Base-by-base conservation (phyloP, 2,888 invertebrate species). In the Athrips mouffetella region DNA sequence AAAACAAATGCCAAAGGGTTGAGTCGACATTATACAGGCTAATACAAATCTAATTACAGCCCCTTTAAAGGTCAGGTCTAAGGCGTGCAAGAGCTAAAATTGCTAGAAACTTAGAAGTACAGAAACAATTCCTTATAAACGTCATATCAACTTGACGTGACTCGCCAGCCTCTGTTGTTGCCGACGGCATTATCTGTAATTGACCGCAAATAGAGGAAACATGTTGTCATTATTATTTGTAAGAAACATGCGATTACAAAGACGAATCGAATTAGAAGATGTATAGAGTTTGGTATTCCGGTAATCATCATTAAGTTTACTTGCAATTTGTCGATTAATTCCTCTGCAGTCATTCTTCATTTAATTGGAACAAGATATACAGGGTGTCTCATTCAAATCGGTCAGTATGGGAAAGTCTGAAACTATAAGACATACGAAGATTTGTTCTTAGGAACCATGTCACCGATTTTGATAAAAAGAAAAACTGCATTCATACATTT, bases 181-280 rank as follows among this genome's bases (percentile, higher is more conserved):
- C 48, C 48, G 53, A 27, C 52, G 16, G 35, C 48, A 41, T 50
- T 53, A 46, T 48, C 70, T 60, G 69, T 78, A 76, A 76, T 73
- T 73, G 63, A 49, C 59, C 58, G 59, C 61, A 67, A 71, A 73
- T 73, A 65, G 65, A 75, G 71, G 71, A 73, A 80, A 75, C 62
- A 54, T 51, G 60, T 51, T 58, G 62, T 58, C 59, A 60, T 69
- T 62, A 67, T 67, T 63, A 65, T 58, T 56, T 60, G 56, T 63
- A 63, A 64, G 61, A 64, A 58, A 60, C 58, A 55, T 58, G 53
- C 47, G 49, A 54, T 49, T 50, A 59, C 59, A 57, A 60, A 58
- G 59, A 60, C 53, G 47, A 51, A 54, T 58, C 48, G 54, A 54
- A 57, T 57, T 41, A 47, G 10, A n/a, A n/a, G n/a, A n/a, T n/a